These are phyloP conservation scores for Abscondita cerata DNA, from an alignment of 2,888 invertebrate species.

Conservation along the genomic window DNA sequence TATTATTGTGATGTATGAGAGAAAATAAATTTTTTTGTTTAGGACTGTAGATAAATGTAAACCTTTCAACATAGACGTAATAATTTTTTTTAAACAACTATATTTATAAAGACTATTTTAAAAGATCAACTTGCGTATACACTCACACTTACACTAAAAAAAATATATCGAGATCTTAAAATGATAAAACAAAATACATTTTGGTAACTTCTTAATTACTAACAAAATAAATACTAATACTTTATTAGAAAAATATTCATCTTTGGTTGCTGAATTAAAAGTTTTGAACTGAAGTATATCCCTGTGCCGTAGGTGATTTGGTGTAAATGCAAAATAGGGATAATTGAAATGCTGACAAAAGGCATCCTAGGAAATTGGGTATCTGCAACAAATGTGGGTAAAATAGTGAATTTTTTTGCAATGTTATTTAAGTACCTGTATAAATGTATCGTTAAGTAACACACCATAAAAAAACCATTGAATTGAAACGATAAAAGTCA, in stretches of 20 bases:
- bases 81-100: too few relatives aligned
- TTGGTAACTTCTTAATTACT: not conserved
- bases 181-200: not conserved
- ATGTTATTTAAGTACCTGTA: slow-evolving; percentile 74
- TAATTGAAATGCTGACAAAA: slow-evolving; percentile 77
- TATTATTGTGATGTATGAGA: slow-evolving; percentile 2
- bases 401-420: too few relatives aligned
- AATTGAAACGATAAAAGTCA: slow-evolving; percentile 80
- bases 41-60: too few relatives aligned
- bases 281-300: slow-evolving; percentile 27
- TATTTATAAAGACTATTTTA: too few relatives aligned
- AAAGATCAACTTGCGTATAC: too few relatives aligned
- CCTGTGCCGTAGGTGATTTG: slow-evolving; percentile 46
- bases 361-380: slow-evolving; percentile 80
- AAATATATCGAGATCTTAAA: too few relatives aligned
- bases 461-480: slow-evolving; percentile 88
- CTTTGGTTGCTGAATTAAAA: slow-evolving; percentile 16
- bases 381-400: slow-evolving; percentile 67
- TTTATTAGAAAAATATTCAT: slow-evolving; percentile 3
- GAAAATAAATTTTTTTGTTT: slow-evolving; percentile 1
- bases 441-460: slow-evolving; percentile 77
- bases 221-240: slow-evolving; percentile 4
- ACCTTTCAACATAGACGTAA: too few relatives aligned
- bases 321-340: slow-evolving; percentile 80
- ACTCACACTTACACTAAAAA: too few relatives aligned